A percentile compares a stretch with the other conserved stretches of the same genome.
These are phyloP conservation scores for Monochamus alternatus DNA, from an alignment of 2,888 invertebrate species.

Conservation along the genomic window DNA sequence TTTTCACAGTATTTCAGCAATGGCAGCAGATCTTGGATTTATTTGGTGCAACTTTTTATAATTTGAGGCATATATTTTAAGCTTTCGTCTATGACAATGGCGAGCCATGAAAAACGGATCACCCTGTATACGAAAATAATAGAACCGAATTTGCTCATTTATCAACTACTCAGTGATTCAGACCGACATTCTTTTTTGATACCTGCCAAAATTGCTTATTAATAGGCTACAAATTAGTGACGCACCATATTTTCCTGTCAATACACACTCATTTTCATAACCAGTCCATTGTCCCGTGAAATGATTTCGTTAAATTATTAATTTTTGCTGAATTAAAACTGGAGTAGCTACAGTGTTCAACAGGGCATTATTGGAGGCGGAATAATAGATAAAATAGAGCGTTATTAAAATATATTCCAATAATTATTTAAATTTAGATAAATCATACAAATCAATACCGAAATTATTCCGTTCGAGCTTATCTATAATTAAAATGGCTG, in stretches of 20 bases:
- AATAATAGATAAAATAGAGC: neutral
- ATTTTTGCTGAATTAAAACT: slow-evolving; percentile 2
- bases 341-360: neutral
- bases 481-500: slow-evolving; percentile 2
- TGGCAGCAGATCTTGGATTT: no score
- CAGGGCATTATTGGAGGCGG: neutral
- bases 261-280: neutral
- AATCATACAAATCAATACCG: slow-evolving; percentile 5
- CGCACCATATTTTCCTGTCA: neutral
- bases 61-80: no score
- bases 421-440: slow-evolving; percentile 16
- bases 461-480: slow-evolving; percentile 4
- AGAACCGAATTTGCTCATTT: neutral
- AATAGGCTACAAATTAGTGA: neutral
- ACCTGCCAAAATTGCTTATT: neutral
- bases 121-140: neutral
- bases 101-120: no score
- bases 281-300: neutral
- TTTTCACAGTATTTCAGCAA: no score
- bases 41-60: no score
- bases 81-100: no score
- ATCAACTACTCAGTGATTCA: neutral
- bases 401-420: slow-evolving; percentile 17
- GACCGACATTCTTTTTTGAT: neutral
- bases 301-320: slow-evolving; percentile 8